Evolutionary conservation across 2,797 vertebrate species (phyloP).

Genomic region (Chaetophractus vellerosus): DNA sequence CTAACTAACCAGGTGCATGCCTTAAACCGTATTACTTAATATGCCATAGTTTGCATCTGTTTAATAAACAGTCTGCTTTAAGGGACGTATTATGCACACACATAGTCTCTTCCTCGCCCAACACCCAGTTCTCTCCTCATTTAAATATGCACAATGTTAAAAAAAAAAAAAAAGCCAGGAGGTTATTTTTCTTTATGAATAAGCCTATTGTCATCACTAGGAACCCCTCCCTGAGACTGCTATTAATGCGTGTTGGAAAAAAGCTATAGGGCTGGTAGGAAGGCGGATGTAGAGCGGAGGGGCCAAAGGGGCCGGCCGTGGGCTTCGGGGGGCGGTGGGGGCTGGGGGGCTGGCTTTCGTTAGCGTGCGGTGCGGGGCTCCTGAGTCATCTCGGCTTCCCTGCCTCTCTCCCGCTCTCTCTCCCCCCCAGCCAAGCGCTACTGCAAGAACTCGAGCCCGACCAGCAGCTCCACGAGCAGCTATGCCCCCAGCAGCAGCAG

Average conservation of each 20-base stretch:
- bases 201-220: neutral
- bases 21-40: neutral
- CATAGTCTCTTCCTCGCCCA: neutral
- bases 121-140: neutral
- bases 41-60: neutral
- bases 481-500: slow-evolving; percentile 99
- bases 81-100: neutral
- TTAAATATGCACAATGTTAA: neutral
- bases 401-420: slow-evolving; percentile 58
- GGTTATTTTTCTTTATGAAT: neutral
- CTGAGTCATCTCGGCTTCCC: slow-evolving; percentile 83
- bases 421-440: slow-evolving; percentile 96
- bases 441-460: slow-evolving; percentile 99
- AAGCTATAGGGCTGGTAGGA: neutral
- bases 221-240: slow-evolving; percentile 78
- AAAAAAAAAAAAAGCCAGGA: neutral
- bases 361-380: slow-evolving; percentile 80
- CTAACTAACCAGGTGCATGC: neutral
- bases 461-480: slow-evolving; percentile 98
- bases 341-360: slow-evolving; percentile 65
- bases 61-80: neutral
- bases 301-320: neutral
- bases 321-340: no score
- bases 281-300: neutral
- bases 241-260: neutral